phyloP scores from a whole-genome alignment of 1,140 invertebrate genomes.

The Euura lappo region DNA sequence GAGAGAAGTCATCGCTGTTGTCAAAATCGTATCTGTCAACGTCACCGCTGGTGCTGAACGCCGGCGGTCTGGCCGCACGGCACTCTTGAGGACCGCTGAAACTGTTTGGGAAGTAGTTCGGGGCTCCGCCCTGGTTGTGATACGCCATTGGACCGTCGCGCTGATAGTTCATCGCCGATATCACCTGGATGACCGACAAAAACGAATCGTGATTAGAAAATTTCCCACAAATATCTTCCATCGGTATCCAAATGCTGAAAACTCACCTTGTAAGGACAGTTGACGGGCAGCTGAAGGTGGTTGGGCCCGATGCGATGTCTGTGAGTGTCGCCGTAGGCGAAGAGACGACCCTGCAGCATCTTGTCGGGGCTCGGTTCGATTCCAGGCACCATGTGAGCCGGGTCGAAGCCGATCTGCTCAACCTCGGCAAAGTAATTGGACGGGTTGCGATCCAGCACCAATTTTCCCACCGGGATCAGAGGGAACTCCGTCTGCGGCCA shows the following conservation, averaged over 20 bases:
- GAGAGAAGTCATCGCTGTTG: slow-evolving; percentile 91
- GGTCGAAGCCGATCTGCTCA: slow-evolving; percentile 94
- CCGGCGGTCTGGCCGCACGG: slow-evolving; percentile 48
- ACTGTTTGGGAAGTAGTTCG: slow-evolving; percentile 97
- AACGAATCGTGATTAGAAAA: background rate
- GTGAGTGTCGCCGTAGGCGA: slow-evolving; percentile 95
- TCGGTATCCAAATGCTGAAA: no score
- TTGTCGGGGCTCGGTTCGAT: slow-evolving; percentile 94
- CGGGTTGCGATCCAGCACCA: slow-evolving; percentile 89
- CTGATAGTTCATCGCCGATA: slow-evolving; percentile 76
- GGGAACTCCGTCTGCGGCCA: slow-evolving; percentile 94
- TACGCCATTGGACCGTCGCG: slow-evolving; percentile 82
- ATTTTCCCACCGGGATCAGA: slow-evolving; percentile 88
- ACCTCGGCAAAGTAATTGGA: slow-evolving; percentile 94
- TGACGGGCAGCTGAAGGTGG: slow-evolving; percentile 93
- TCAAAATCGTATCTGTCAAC: slow-evolving; percentile 79
- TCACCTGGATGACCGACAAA: slow-evolving; percentile 35
- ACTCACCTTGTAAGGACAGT: slow-evolving; percentile 80
- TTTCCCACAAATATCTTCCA: no score
- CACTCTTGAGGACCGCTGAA: slow-evolving; percentile 80
- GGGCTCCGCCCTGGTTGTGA: slow-evolving; percentile 77
- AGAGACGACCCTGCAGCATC: slow-evolving; percentile 93
- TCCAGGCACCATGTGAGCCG: slow-evolving; percentile 89
- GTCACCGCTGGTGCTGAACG: slow-evolving; percentile 65
- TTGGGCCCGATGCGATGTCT: slow-evolving; percentile 92